Conservation (phyloP, 2,113 vertebrate species). For the Cinclus cinclus region DNA sequence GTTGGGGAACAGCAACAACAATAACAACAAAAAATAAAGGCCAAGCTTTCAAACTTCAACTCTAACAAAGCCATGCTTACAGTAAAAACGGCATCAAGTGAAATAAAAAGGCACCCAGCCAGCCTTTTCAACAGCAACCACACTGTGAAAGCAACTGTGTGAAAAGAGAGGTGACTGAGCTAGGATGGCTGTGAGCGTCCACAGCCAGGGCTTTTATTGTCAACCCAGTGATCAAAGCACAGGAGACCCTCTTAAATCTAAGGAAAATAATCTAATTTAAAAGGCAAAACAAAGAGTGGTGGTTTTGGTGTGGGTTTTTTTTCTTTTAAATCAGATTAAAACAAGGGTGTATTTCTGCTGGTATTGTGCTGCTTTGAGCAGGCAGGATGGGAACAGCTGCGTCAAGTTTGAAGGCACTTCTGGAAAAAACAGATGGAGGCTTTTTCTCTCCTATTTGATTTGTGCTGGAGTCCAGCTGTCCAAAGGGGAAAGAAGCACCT, state of each 20-base stretch:
- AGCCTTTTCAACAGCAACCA: conserved; percentile 49
- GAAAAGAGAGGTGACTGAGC: conserved; percentile 43
- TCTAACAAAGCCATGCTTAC: conserved; percentile 49
- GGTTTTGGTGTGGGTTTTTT: neutral
- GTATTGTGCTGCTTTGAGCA: conserved; percentile 37
- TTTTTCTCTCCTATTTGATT: conserved; percentile 8
- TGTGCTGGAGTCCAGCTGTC: conserved; percentile 48
- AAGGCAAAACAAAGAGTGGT: conserved; percentile 63
- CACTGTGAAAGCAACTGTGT: conserved; percentile 44
- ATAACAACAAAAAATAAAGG: conserved; percentile 56
- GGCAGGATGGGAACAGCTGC: conserved; percentile 48
- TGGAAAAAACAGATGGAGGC: conserved; percentile 33
- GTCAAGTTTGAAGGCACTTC: conserved; percentile 54
- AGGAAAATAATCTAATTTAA: conserved; percentile 73
- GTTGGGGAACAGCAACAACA: conserved; percentile 48
- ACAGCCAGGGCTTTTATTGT: conserved; percentile 60
- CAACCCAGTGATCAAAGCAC: conserved; percentile 69
- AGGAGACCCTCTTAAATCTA: conserved; percentile 67
- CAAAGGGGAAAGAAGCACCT: conserved; percentile 50
- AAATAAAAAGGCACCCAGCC: conserved; percentile 44
- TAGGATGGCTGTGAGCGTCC: conserved; percentile 2
- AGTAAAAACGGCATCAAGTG: conserved; percentile 36
- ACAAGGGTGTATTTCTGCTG: conserved; percentile 58
- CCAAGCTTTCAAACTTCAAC: conserved; percentile 45
- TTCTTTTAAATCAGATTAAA: conserved; percentile 44